These are phyloP conservation scores for Porites evermanni DNA, from an alignment of 92 coral and sea anemone genomes.

Conservation along the genomic window DNA sequence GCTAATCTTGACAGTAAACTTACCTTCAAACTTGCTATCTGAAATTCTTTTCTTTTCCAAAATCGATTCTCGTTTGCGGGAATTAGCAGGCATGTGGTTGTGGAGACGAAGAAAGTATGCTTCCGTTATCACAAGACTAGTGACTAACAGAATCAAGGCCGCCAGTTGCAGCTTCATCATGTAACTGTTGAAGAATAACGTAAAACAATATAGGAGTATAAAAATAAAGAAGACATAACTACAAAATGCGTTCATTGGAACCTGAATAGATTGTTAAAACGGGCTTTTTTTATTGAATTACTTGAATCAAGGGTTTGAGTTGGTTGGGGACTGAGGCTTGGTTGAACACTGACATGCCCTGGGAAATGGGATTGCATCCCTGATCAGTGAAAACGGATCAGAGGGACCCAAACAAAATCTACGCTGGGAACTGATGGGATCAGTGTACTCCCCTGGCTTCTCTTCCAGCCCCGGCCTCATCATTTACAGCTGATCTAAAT, in stretches of 20 bases:
- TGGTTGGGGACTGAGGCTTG: no score
- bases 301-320: no score
- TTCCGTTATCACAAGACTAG: neutral
- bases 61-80: slow-evolving; percentile 1
- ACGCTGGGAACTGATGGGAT: no score
- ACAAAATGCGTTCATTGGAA: neutral
- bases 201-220: neutral
- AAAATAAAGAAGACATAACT: neutral
- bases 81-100: neutral
- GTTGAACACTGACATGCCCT: no score
- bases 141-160: slow-evolving; percentile 5
- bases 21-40: neutral
- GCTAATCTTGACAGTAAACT: neutral
- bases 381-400: no score
- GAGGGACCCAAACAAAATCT: no score
- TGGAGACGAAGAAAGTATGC: neutral
- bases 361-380: no score
- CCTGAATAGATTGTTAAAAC: no score
- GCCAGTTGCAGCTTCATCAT: slow-evolving; percentile 6
- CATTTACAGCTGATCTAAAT: no score
- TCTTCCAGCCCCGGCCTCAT: no score
- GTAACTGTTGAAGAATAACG: neutral
- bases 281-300: no score
- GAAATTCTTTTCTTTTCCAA: slow-evolving; percentile 1
- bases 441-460: no score